These are phyloP conservation scores for Hydrolagus affinis DNA, from an alignment of 2,113 vertebrate species.

Conservation along the genomic window DNA sequence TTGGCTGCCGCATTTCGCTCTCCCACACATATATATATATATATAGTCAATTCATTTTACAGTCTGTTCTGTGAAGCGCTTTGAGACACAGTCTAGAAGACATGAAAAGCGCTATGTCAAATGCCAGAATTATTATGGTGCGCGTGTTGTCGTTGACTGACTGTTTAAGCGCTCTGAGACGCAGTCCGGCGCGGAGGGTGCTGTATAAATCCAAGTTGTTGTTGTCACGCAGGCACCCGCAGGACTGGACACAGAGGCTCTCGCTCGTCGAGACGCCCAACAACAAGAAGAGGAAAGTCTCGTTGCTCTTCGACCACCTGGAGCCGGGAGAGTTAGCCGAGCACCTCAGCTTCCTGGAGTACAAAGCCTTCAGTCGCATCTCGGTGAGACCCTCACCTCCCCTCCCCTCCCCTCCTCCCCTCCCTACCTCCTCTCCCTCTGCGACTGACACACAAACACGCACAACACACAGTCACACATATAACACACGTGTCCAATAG, in stretches of 20 bases:
- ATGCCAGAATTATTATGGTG: too few species aligned
- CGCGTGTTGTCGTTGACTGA: too few species aligned
- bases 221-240: constrained; percentile 37
- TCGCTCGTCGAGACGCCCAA: constrained; percentile 57
- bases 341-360: constrained; percentile 81
- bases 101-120: too few species aligned
- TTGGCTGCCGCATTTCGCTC: too few species aligned
- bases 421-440: too few species aligned
- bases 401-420: neutral
- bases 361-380: constrained; percentile 76
- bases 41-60: too few species aligned
- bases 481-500: too few species aligned
- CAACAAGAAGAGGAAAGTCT: constrained; percentile 85
- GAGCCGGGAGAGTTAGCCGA: constrained; percentile 72
- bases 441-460: too few species aligned
- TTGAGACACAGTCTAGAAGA: too few species aligned
- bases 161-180: neutral
- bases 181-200: neutral
- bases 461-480: too few species aligned
- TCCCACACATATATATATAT: too few species aligned
- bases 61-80: too few species aligned
- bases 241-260: constrained; percentile 39
- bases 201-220: neutral
- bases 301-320: constrained; percentile 82
- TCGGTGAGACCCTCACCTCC: constrained; percentile 54